Conservation (phyloP, 1,140 invertebrate genomes). For the Piezodorus guildinii region DNA sequence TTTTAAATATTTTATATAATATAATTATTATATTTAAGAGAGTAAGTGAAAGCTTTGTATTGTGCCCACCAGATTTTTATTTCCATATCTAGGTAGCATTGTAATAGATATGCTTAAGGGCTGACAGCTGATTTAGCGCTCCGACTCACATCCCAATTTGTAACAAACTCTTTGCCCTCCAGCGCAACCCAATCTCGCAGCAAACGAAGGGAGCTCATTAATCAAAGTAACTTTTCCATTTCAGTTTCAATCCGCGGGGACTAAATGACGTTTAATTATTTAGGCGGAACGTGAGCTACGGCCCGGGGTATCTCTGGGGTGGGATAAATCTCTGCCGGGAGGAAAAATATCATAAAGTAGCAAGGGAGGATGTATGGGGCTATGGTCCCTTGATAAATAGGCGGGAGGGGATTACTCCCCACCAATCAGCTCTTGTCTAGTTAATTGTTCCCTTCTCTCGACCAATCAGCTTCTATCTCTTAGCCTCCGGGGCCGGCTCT, state of each 20-base stretch:
- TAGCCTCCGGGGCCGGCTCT: background rate
- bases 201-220: too few species aligned
- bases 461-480: background rate
- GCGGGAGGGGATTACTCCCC: background rate
- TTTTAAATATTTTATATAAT: too few species aligned
- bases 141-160: too few species aligned
- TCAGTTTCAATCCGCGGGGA: constrained; percentile 3
- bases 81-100: too few species aligned
- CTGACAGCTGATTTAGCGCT: too few species aligned
- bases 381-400: constrained; percentile 1
- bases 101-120: too few species aligned
- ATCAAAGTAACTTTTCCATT: background rate
- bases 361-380: background rate
- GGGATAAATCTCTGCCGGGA: background rate
- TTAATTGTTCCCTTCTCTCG: background rate
- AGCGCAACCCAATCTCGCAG: too few species aligned
- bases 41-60: too few species aligned
- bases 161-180: too few species aligned
- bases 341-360: constrained; percentile 4
- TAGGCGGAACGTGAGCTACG: background rate
- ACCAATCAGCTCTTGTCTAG: background rate
- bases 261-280: constrained; percentile 15
- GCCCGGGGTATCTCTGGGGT: background rate
- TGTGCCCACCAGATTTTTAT: too few species aligned
- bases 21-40: too few species aligned